Base-by-base conservation (phyloP, 2,113 vertebrate genomes). In the Prunella fulvescens region DNA sequence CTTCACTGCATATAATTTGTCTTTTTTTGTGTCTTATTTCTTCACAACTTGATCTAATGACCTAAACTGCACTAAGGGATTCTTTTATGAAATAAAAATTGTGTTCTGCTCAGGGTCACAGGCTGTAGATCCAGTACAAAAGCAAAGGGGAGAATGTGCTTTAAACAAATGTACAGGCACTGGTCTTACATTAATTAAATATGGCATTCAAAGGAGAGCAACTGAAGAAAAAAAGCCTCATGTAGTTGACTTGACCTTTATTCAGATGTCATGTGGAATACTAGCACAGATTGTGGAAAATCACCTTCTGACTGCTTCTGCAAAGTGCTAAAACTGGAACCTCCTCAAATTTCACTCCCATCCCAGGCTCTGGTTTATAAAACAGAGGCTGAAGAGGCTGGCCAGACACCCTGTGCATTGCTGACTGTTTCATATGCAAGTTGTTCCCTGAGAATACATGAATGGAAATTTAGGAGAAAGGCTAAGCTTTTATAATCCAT, bases 181-280 rank as follows among this genome's bases (percentile, higher is more conserved):
- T 51, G 54, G 24, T 71, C 58, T 84, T 85, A 81, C 56, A 56
- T 56, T 94, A 93, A 96, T 92, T 77, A 80, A 95, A 81, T 23
- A 35, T 86, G 94, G 80, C 95, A 95, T 85, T 83, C 54, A 3
- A 45, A 89, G 80, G 42, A 95, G 39, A 2, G 2, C 4, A 6
- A n/a, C 64, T 66, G 76, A 39, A 56, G 58, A 48, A 86, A 95
- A 73, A 67, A 92, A 79, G 61, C 18, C 62, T 72, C 86, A 57
- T 0, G 1, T 31, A 85, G 58, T 13, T 74, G 72, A 80, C 80
- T 71, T 94, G 89, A 92, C 84, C 92, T 95, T 96, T 95, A 83
- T 85, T 93, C 80, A 71, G 87, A 96, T 70, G 93, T 94, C 92
- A 93, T 69, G 47, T 92, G 81, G 71, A 96, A 93, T 93, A 72